A percentile compares a stretch with the other conserved stretches of the same genome.
Conservation (phyloP, 2,888 invertebrate genomes). For the Margaritifera margaritifera region DNA sequence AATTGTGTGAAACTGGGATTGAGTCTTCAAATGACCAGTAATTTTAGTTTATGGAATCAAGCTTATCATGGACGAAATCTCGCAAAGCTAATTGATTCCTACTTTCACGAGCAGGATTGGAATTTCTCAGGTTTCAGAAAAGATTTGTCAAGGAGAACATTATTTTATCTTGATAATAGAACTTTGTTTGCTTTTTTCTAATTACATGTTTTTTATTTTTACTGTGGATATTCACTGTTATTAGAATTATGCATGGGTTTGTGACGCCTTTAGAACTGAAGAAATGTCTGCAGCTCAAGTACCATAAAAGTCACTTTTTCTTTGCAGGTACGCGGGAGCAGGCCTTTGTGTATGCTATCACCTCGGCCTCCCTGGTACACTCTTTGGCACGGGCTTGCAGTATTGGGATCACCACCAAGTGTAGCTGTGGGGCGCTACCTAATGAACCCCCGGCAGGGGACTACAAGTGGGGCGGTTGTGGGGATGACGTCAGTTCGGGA, state of each 20-base stretch:
- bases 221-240: background rate
- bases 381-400: constrained; percentile 86
- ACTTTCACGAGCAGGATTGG: too few relatives aligned
- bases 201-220: too few relatives aligned
- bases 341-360: constrained; percentile 88
- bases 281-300: background rate
- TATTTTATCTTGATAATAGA: too few relatives aligned
- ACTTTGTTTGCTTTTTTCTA: too few relatives aligned
- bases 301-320: background rate
- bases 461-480: constrained; percentile 91
- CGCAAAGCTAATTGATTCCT: too few relatives aligned
- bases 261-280: too few relatives aligned
- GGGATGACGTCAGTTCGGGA: constrained; percentile 79
- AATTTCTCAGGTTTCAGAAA: too few relatives aligned
- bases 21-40: too few relatives aligned
- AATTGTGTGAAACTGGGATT: too few relatives aligned
- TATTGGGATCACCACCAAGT: constrained; percentile 82
- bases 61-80: too few relatives aligned
- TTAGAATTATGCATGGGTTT: background rate
- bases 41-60: too few relatives aligned
- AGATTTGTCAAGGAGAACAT: too few relatives aligned
- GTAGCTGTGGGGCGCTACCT: constrained; percentile 85
- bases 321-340: constrained; percentile 86
- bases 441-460: constrained; percentile 80
- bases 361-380: constrained; percentile 85